Conservation (phyloP, 2,888 invertebrate genomes). For the Scrobipalpa atriplicella region DNA sequence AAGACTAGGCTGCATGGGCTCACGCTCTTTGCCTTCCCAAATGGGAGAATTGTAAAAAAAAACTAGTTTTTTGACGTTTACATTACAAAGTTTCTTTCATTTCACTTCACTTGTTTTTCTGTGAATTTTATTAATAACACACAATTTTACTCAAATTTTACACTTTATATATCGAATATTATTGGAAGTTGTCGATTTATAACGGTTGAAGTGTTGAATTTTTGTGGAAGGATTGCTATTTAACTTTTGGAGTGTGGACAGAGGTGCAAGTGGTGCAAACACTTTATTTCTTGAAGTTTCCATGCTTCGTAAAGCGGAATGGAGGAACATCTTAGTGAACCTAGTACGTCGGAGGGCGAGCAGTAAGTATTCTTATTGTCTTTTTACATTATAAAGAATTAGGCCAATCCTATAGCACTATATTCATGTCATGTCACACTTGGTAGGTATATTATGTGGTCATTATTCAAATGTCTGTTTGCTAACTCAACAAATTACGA, state of each 20-base stretch:
- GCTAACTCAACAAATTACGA: too few relatives aligned
- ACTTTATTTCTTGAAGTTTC: constrained; percentile 63
- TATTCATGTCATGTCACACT: too few relatives aligned
- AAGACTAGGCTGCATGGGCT: too few relatives aligned
- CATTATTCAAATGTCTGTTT: too few relatives aligned
- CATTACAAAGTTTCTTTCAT: background rate
- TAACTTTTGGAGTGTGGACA: constrained; percentile 5
- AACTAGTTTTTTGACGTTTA: constrained; percentile 20
- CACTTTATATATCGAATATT: background rate
- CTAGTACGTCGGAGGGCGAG: constrained; percentile 52
- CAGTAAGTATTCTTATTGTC: constrained; percentile 54
- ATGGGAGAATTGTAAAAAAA: too few relatives aligned
- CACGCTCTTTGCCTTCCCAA: too few relatives aligned
- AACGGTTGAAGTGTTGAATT: constrained; percentile 9
- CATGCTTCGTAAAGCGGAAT: constrained; percentile 68
- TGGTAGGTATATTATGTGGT: too few relatives aligned
- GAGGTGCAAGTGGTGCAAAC: constrained; percentile 21
- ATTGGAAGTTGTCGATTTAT: background rate
- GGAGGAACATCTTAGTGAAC: constrained; percentile 56
- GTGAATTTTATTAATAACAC: constrained; percentile 5
- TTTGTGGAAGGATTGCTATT: background rate
- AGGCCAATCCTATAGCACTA: background rate
- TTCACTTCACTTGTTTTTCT: constrained; percentile 1
- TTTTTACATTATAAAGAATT: background rate
- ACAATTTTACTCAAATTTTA: background rate